Conservation (phyloP, 2,797 vertebrate species). For the Halcyon badia region DNA sequence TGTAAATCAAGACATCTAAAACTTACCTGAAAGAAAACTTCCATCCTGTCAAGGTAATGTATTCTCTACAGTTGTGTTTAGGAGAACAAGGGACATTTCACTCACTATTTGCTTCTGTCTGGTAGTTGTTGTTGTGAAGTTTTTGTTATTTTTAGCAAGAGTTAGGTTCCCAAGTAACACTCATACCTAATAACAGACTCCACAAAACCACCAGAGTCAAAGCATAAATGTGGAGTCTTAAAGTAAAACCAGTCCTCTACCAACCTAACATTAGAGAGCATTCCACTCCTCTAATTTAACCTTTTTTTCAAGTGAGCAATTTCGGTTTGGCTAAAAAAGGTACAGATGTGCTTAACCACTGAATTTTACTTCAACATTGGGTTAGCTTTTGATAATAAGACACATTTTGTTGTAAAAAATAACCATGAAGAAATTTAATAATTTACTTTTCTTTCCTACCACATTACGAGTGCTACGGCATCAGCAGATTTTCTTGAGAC, state of each 20-base stretch:
- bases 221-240: not conserved
- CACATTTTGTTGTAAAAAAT: not conserved
- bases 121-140: not conserved
- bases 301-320: not conserved
- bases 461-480: not conserved
- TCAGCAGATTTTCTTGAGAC: not conserved
- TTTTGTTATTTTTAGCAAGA: not conserved
- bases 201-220: not conserved
- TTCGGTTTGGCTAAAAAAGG: not conserved
- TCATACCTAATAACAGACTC: not conserved
- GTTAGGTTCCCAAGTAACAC: not conserved
- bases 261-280: not conserved
- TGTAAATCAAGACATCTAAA: not conserved
- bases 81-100: not conserved
- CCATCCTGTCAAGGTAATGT: not conserved
- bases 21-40: not conserved
- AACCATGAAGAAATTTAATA: not conserved
- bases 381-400: not conserved
- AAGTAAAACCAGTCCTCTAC: not conserved
- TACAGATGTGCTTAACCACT: not conserved
- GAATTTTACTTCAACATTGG: not conserved
- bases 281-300: not conserved
- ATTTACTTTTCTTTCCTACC: not conserved
- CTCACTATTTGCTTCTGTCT: not conserved
- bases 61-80: not conserved